Percentiles rank a stretch among this genome's conserved stretches.
Conservation (phyloP, 2,113 vertebrate genomes). For the Nothocercus nigrocapillus region DNA sequence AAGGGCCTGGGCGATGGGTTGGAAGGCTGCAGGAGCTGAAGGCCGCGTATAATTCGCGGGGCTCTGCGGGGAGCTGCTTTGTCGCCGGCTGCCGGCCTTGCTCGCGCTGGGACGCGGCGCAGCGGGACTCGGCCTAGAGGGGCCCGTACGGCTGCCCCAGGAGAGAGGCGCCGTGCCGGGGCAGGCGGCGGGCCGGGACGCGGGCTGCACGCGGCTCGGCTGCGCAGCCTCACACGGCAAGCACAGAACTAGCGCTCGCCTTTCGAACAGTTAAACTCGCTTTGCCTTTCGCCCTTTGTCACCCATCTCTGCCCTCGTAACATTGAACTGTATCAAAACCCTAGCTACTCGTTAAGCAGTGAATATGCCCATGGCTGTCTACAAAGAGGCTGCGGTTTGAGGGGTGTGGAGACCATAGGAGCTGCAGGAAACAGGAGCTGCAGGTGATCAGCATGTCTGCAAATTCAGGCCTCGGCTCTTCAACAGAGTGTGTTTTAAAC, state of each 20-base stretch:
- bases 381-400: background rate
- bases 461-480: background rate
- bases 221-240: background rate
- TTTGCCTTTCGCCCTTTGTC: background rate
- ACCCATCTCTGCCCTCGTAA: background rate
- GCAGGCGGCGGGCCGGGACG: background rate
- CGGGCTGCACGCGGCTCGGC: background rate
- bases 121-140: background rate
- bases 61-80: background rate
- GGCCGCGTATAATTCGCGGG: background rate
- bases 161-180: too few species aligned
- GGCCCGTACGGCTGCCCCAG: too few species aligned
- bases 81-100: background rate
- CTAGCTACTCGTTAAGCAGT: constrained; percentile 57
- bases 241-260: background rate
- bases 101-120: background rate
- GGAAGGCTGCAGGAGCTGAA: background rate
- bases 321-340: constrained; percentile 41
- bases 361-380: constrained; percentile 14
- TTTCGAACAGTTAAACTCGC: background rate
- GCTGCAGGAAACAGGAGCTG: background rate
- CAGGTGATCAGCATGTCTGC: background rate
- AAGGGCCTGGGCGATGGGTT: background rate
- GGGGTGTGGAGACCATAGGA: background rate
- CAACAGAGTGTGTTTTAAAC: background rate